Conservation (phyloP, 1,140 invertebrate genomes). For the Hyles vespertilio region DNA sequence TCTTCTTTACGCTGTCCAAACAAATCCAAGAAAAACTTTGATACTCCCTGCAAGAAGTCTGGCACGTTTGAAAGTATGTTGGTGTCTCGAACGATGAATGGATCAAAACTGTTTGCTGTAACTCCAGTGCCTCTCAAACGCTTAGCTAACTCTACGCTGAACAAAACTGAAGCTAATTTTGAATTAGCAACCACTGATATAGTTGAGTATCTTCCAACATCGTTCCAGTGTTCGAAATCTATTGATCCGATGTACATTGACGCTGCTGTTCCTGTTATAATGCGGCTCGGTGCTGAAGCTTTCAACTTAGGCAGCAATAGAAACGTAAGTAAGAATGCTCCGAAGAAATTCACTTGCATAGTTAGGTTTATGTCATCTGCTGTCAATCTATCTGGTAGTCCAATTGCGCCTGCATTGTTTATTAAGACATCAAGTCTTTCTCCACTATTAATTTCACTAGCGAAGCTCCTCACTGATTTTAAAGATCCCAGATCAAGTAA, state of each 20-base stretch:
- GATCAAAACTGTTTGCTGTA: constrained; percentile 77
- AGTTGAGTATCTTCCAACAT: constrained; percentile 68
- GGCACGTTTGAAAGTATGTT: constrained; percentile 46
- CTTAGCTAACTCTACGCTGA: constrained; percentile 78
- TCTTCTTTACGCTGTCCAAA: constrained; percentile 54
- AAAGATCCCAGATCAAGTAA: constrained; percentile 54
- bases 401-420: constrained; percentile 84
- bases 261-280: constrained; percentile 82
- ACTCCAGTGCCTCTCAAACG: constrained; percentile 77
- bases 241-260: constrained; percentile 78
- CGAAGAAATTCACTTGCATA: constrained; percentile 81
- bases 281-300: constrained; percentile 77
- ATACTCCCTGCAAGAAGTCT: constrained; percentile 31
- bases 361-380: constrained; percentile 82
- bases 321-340: constrained; percentile 84
- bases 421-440: constrained; percentile 80
- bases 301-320: constrained; percentile 80
- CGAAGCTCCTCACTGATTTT: constrained; percentile 57
- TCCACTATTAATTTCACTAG: constrained; percentile 58
- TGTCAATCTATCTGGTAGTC: constrained; percentile 52
- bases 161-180: constrained; percentile 83
- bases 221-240: constrained; percentile 79
- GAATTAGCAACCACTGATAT: constrained; percentile 71
- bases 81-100: constrained; percentile 74
- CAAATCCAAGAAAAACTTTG: constrained; percentile 43